A percentile compares a stretch with the other conserved stretches of the same genome.
Evolutionary conservation across 2,113 vertebrate species (phyloP).

Genomic region (Peucedramus taeniatus): DNA sequence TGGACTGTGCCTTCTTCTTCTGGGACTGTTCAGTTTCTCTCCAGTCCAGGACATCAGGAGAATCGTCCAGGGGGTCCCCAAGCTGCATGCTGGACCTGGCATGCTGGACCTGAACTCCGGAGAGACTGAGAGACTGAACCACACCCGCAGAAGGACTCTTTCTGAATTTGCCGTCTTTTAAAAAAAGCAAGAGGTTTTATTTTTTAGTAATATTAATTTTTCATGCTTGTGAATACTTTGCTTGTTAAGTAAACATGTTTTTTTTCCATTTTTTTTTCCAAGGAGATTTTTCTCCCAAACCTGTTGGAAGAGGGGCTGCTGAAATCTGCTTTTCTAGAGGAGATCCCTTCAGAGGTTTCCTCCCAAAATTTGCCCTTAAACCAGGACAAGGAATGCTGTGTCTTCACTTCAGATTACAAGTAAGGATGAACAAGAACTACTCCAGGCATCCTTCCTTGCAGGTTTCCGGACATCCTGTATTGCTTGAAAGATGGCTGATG

Average conservation of each 20-base stretch:
- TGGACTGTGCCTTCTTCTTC: background rate
- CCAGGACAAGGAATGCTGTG: background rate
- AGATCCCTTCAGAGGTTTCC: background rate
- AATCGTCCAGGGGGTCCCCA: fast-evolving
- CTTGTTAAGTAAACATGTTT: background rate
- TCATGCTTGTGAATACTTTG: background rate
- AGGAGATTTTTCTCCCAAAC: background rate
- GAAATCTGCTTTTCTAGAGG: background rate
- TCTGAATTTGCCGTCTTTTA: background rate
- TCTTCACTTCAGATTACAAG: background rate
- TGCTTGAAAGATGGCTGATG: background rate
- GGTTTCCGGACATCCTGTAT: background rate
- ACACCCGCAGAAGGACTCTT: too few species aligned
- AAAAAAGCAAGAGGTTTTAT: background rate
- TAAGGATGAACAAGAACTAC: background rate
- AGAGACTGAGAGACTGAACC: background rate
- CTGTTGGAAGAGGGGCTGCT: background rate
- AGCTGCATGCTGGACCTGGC: fast-evolving
- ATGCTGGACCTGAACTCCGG: fast-evolving
- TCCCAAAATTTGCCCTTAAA: background rate
- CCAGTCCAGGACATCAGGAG: background rate
- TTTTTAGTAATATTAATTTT: background rate
- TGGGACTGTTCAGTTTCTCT: background rate
- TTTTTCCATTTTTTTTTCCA: background rate
- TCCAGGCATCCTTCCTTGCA: background rate